Evolutionary conservation across 2,888 invertebrate species (phyloP), one percentile per base, ranked within the genome.

Genomic region (Amiota minor): DNA sequence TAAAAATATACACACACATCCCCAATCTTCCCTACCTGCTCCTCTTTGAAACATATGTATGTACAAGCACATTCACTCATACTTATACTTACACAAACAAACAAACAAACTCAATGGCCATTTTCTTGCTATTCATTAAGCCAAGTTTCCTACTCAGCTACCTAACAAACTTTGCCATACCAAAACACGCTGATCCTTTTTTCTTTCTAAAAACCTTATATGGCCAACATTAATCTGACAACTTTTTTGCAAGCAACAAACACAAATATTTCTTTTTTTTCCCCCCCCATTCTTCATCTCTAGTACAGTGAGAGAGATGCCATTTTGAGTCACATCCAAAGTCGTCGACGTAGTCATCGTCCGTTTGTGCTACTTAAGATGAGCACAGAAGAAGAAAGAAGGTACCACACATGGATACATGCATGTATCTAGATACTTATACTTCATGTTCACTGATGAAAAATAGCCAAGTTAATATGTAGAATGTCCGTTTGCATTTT

Each of bases 341-440:
- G 35, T 35, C 2, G 35, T 35, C 35, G 6, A 6, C 35, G 35
- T 35, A 2, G 35, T 35, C 35, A 6, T 35, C 35, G 35, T 35
- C 35, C 35, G 18, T 20, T 77, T 84, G 83, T 84, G 83, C 83
- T 84, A 83, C 83, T 83, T 83, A 83, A 83, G 83, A 83, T 83
- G 83, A 83, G 84, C 81, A 80, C 81, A 83, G 83, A 81, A 83
- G 80, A 84, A 78, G 70, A 72, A 61, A 50, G 35, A 35, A 35
- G 35, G 35, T 35, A 35, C 6, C 9, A 62, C 14, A 4, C 16
- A 23, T 23, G 3, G 2, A 23, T 3, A 23, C 23, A 23, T 23
- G 2, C 23, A 23, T 3, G 3, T 23, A 23, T 23, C 2, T 23
- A 3, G 1, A 23, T 1, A 2, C 3, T 2, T 8, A 35, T 35